Evolutionary conservation across 1,140 invertebrate genomes (phyloP), one percentile per base, ranked within the genome.

Genomic region (Aphelinus certus): DNA sequence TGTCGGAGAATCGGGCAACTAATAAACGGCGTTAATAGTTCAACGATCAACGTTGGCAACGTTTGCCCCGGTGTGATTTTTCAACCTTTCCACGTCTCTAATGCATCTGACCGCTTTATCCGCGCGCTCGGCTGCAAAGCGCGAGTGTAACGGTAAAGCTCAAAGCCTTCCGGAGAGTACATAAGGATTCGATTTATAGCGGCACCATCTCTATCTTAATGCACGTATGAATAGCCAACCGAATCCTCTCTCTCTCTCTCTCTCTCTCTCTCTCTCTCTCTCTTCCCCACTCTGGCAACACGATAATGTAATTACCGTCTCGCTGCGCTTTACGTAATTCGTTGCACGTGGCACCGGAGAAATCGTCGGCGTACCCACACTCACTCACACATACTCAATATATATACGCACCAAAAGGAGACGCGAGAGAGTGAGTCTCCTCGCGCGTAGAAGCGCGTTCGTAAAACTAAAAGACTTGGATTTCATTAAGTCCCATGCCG

Each of bases 281-380:
- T 26, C 26, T 26, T 26, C 26, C 26, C 26, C 26, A 26, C 26
- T 26, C 26, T 0, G 26, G 26, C 26, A 26, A 26, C 10, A 68
- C 46, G 9, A 57, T 58, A 68, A 48, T 58, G 42, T 58, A 68
- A 58, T 58, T 43, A 48, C 9, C 51, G n/a, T 51, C 48, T 49
- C 6, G 1, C 26, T 26, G 26, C 26, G 26, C 26, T 61, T 70
- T 70, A 70, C 57, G 68, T 70, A 70, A 70, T 70, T 51, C 56
- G 9, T 61, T 70, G 7, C 68, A 61, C 48, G 68, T 70, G 68
- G 46, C 43, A 9, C 1, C 9, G 49, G 57, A 9, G 68, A 68
- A 68, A 58, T 2, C 1, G 7, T n/a, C 48, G 6, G 5, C 43
- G 3, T 51, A 47, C 47, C 42, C 7, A 56, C 47, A 56, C 10